Conservation (phyloP, 2,888 invertebrate genomes). For the Drosophila eohydei region DNA sequence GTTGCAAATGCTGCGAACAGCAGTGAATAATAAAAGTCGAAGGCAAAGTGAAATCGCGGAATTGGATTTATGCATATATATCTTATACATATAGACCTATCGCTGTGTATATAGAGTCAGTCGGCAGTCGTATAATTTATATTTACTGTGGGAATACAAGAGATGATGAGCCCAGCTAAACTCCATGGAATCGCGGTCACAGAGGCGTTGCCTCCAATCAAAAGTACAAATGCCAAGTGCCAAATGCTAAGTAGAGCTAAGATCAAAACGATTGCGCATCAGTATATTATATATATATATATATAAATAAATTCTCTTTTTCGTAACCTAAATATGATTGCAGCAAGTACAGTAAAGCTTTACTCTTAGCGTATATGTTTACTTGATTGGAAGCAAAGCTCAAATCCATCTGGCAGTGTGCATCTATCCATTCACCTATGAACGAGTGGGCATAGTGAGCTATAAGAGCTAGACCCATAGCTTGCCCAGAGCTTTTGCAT, state of each 20-base stretch:
- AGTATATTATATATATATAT: too few species aligned
- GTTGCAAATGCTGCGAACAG: slow-evolving; percentile 43
- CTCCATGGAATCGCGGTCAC: slow-evolving; percentile 68
- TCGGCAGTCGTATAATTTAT: slow-evolving; percentile 52
- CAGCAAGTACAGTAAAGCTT: too few species aligned
- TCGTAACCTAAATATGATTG: too few species aligned
- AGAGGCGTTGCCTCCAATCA: slow-evolving; percentile 17
- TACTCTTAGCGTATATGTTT: too few species aligned
- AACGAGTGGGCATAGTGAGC: too few species aligned
- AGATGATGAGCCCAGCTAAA: slow-evolving; percentile 25
- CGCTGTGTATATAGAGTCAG: slow-evolving; percentile 22
- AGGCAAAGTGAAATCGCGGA: slow-evolving; percentile 64
- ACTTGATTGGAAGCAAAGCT: too few species aligned
- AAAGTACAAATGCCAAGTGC: slow-evolving; percentile 23
- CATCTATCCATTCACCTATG: too few species aligned
- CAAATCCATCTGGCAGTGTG: too few species aligned
- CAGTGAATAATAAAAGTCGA: slow-evolving; percentile 49
- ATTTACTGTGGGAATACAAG: slow-evolving; percentile 65
- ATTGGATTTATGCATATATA: slow-evolving; percentile 52
- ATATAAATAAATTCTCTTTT: too few species aligned
- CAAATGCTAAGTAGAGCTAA: slow-evolving; percentile 1
- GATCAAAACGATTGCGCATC: background rate
- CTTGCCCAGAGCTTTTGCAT: too few species aligned
- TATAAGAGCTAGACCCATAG: too few species aligned
- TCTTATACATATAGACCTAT: slow-evolving; percentile 5